Percentiles rank a stretch among this genome's conserved stretches.
phyloP scores from a whole-genome alignment of 2,113 vertebrate species.

The Neodontobutis hainanensis region DNA sequence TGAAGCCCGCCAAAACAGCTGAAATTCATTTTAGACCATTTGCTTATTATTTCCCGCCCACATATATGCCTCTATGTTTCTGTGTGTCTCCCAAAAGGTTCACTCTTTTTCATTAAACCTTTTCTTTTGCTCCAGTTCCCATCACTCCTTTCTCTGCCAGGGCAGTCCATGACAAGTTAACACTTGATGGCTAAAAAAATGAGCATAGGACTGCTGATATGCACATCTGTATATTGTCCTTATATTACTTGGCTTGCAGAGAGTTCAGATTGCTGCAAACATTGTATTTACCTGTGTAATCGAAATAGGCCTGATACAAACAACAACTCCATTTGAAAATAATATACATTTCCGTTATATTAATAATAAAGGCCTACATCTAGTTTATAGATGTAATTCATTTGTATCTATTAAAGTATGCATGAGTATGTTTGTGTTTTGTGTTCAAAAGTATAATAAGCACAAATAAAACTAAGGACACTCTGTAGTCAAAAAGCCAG shows the following conservation, averaged over 20 bases:
- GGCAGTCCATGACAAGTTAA: conserved; percentile 11
- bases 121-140: conserved; percentile 32
- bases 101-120: conserved; percentile 10
- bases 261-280: too few relatives aligned
- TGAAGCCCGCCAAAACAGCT: conserved; percentile 51
- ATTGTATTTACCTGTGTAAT: too few relatives aligned
- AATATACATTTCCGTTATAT: too few relatives aligned
- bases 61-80: conserved; percentile 28
- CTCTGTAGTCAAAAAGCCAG: not conserved
- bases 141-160: conserved; percentile 25
- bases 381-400: too few relatives aligned
- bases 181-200: not conserved
- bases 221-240: too few relatives aligned
- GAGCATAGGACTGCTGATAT: too few relatives aligned
- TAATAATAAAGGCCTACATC: too few relatives aligned
- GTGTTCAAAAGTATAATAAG: not conserved
- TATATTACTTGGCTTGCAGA: too few relatives aligned
- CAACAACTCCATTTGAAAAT: too few relatives aligned
- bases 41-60: conserved; percentile 56
- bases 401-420: not conserved
- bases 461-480: not conserved
- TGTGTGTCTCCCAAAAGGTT: not conserved
- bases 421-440: not conserved
- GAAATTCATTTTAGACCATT: conserved; percentile 69
- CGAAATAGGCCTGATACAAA: too few relatives aligned